Evolutionary conservation across 2,797 vertebrate genomes (phyloP), one percentile per base, ranked within the genome.

Genomic region (Helostoma temminkii): DNA sequence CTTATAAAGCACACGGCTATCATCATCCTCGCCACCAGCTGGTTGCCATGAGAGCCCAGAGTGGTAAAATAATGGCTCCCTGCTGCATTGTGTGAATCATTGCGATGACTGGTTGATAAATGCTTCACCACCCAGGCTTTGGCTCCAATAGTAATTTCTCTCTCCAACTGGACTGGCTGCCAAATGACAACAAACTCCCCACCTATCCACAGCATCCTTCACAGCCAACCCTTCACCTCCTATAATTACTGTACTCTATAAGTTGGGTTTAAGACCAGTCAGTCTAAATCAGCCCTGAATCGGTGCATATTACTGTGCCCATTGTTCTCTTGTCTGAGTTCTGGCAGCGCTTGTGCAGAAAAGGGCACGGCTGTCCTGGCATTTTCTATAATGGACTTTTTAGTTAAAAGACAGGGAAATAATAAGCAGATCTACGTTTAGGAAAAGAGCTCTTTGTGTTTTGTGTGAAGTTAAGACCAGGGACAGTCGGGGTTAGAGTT

Each of bases 381-480:
- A 91, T 93, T 93, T 94, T 80, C 84, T 78, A 80, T 88, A 91
- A 92, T 90, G 79, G 88, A 91, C 84, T 89, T 92, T 91, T 92
- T 89, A 87, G 86, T 93, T 87, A 87, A 91, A 91, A 89, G 89
- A 91, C 88, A 87, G 84, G 71, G 82, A 91, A 90, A 88, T 90
- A 89, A 91, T 92, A 91, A 90, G 85, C 83, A 73, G 83, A 86
- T 86, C 81, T 71, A 76, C 45, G 50, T 63, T 80, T 57, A 76
- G 71, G 78, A 78, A 77, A 84, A 67, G 69, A 47, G 61, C 66
- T 68, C 41, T 88, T 91, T 89, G 83, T 91, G 88, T 90, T 83
- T 76, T 53, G 68, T 48, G 65, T 67, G 66, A 78, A 91, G 74
- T 87, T 74, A 72, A 89, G 84, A 80, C 72, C 30, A 53, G 68